These are phyloP conservation scores for Lithophane leautieri DNA, from an alignment of 2,888 invertebrate genomes.

Conservation along the genomic window DNA sequence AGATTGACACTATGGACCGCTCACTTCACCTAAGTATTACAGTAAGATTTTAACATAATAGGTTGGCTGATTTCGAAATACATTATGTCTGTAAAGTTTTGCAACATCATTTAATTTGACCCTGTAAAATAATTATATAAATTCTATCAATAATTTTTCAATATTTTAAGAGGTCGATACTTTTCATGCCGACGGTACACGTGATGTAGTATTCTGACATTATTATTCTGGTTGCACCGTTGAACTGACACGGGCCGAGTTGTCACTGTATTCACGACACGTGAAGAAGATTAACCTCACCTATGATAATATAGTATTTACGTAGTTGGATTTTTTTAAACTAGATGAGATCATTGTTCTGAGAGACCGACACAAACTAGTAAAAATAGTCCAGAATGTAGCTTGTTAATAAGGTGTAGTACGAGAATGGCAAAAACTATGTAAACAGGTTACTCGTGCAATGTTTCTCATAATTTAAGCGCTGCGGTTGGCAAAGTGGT, in stretches of 20 bases:
- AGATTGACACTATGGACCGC: too few species aligned
- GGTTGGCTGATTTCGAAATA: neutral
- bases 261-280: neutral
- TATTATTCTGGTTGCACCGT: too few species aligned
- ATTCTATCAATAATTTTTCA: too few species aligned
- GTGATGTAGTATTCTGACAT: too few species aligned
- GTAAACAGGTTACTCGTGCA: constrained; percentile 53
- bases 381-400: constrained; percentile 5
- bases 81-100: neutral
- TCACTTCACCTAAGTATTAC: neutral
- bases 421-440: constrained; percentile 47
- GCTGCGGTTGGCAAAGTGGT: constrained; percentile 35
- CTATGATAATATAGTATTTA: too few species aligned
- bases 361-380: neutral
- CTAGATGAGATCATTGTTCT: too few species aligned
- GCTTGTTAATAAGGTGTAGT: neutral
- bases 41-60: neutral
- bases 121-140: too few species aligned
- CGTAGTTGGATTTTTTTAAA: too few species aligned
- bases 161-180: too few species aligned
- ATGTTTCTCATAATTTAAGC: constrained; percentile 45
- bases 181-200: too few species aligned
- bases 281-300: neutral
- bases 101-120: neutral
- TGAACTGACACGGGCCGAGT: too few species aligned